Evolutionary conservation across 2,113 vertebrate genomes (phyloP).

Genomic region (Montifringilla adamsi): DNA sequence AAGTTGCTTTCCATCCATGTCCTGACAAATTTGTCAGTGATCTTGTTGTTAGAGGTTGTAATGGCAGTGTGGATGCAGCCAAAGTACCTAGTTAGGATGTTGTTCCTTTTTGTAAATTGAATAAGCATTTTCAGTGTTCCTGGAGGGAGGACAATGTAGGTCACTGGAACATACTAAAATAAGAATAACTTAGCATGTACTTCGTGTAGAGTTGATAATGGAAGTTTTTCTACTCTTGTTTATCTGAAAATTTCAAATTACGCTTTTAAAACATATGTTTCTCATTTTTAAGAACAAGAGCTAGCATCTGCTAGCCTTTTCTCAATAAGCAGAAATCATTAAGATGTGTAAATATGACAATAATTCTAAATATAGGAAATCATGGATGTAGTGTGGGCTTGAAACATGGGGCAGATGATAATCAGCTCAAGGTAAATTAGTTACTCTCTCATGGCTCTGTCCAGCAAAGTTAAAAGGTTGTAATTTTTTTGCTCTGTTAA

Average conservation of each 20-base stretch:
- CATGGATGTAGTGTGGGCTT: not conserved
- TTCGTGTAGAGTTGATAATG: not conserved
- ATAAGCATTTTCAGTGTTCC: not conserved
- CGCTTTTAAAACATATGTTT: not conserved
- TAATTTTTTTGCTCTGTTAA: not conserved
- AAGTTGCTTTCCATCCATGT: not conserved
- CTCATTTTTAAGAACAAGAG: not conserved
- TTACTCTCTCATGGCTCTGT: not conserved
- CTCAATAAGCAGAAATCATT: not conserved
- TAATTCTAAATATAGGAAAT: not conserved
- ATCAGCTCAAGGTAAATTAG: not conserved
- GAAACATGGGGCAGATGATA: not conserved
- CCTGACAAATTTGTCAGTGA: not conserved
- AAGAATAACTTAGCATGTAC: not conserved
- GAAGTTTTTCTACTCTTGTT: not conserved
- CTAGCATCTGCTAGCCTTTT: not conserved
- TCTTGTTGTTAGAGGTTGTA: not conserved
- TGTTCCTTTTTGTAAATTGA: not conserved
- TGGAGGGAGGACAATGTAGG: not conserved
- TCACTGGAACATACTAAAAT: not conserved
- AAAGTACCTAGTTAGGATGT: not conserved
- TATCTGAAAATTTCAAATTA: not conserved
- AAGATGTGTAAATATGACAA: not conserved
- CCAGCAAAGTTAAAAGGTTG: not conserved
- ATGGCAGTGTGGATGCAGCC: not conserved